phyloP scores from a whole-genome alignment of 1,140 invertebrate species.

The Nasonia longicornis region DNA sequence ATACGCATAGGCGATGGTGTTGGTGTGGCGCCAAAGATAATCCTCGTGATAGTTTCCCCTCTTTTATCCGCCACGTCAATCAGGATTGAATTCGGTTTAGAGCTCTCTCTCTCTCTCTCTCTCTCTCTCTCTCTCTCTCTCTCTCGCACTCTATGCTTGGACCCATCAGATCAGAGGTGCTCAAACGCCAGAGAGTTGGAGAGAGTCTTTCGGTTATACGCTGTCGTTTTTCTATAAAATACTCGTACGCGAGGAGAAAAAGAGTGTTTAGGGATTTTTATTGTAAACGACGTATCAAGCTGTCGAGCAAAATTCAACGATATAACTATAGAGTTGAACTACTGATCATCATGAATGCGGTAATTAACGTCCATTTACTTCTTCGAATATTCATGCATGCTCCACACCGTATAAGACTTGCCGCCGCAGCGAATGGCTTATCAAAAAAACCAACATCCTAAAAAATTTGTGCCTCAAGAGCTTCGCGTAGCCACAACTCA shows the following conservation, averaged over 20 bases:
- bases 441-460: background rate
- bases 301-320: no score
- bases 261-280: no score
- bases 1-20: conserved; percentile 46
- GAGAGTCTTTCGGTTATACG: background rate
- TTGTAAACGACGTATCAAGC: no score
- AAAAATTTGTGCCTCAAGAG: background rate
- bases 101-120: conserved; percentile 49
- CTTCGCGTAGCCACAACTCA: background rate
- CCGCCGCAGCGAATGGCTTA: background rate
- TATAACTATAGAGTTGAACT: no score
- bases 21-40: conserved; percentile 67
- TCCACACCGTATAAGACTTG: no score
- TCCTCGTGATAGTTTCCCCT: conserved; percentile 63
- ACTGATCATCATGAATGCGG: no score
- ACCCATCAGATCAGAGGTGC: conserved; percentile 58
- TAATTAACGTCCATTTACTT: no score
- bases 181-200: conserved; percentile 48
- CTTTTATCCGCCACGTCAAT: conserved; percentile 62
- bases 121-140: no score
- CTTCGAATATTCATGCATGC: no score
- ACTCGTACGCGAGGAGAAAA: no score
- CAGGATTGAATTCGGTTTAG: conserved; percentile 66
- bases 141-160: conserved; percentile 57
- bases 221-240: no score